Evolutionary conservation across 2,113 vertebrate genomes (phyloP), one percentile per base, ranked within the genome.

Genomic region (Dunckerocampus dactyliophorus): DNA sequence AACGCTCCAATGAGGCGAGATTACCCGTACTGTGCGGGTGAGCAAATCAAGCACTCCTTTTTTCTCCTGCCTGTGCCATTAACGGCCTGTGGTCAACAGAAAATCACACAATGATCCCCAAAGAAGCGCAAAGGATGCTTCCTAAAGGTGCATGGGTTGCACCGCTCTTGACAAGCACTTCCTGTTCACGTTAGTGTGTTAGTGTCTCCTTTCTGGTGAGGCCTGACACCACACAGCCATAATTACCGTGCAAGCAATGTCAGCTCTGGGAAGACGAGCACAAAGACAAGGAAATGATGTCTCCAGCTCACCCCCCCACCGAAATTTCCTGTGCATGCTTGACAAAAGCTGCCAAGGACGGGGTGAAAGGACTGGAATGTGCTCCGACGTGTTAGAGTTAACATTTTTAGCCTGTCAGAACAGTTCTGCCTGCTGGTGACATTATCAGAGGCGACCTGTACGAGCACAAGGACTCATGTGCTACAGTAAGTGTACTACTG

Each of bases 331-430:
- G 54, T 45, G 56, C 69, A 63, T 53, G 63, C 59, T 54, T 56
- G 59, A 72, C 20, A 31, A 45, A 19, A 43, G n/a, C 15, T 34
- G 22, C 22, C 28, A 0, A 70, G 61, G 67, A 75, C 49, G 63
- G n/a, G 68, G 67, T 72, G 71, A 62, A 76, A 51, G 53, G 0
- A 55, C 62, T 37, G 59, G 58, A 72, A 81, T 80, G 66, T 74
- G 63, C 72, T 49, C 45, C 79, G 75, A 76, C 74, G 59, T 72
- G 72, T 78, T 58, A 43, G 66, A 71, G 62, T 78, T 76, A 71
- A 75, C 69, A 63, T 65, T 71, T 43, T 81, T 66, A 55, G 51
- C 53, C 69, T 75, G 84, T 85, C 84, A 72, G 74, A 79, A 77
- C 79, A 55, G 56, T 64, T 86, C 67, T 70, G 58, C 69, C 48